Evolutionary conservation across 1,140 invertebrate genomes (phyloP), one percentile per base, ranked within the genome.

Genomic region (Pemphigus obesinymphae): DNA sequence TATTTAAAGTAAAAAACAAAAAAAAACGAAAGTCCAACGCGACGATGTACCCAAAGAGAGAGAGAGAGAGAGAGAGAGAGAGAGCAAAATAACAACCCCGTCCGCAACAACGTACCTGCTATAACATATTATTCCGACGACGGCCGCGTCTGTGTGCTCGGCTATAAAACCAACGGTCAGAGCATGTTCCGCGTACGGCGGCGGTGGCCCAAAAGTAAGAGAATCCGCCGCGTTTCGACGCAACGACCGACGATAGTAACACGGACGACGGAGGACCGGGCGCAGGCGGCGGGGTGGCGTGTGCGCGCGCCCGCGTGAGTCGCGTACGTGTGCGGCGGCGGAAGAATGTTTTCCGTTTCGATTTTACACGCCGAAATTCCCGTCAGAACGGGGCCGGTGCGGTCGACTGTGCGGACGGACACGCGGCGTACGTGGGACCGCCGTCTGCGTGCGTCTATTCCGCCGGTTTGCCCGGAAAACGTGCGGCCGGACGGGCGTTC

Each of bases 41-140:
- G 37, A 8, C 37, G 37, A 40, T 40, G 8, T 2, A 48, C 45
- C 13, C 8, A 13, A 4, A 48, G 13, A 48, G 2, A 7, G 45
- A 10, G 2, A 26, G 15, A n/a, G 3, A 2, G 53, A 20, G 3
- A 23, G 23, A 58, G n/a, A 23, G 15, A 23, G 23, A 3, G 53
- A 3, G 10, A 11, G n/a, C 40, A 45, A 72, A 45, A 31, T 3
- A 37, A 3, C 13, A 34, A 23, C 7, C 20, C 31, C 26, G 15
- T n/a, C n/a, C n/a, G 8, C 1, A 23, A 8, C n/a, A n/a, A 80
- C 76, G 7, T 80, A 80, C 76, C 76, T 80, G 76, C 76, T 80
- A 80, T 63, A 80, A 80, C 76, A 80, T 80, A 63, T 63, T 80
- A 26, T 55, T 13, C 23, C 31, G 75, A 55, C n/a, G 75, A 40